Evolutionary conservation across 2,888 invertebrate species (phyloP).

Genomic region (Norana najaformis): DNA sequence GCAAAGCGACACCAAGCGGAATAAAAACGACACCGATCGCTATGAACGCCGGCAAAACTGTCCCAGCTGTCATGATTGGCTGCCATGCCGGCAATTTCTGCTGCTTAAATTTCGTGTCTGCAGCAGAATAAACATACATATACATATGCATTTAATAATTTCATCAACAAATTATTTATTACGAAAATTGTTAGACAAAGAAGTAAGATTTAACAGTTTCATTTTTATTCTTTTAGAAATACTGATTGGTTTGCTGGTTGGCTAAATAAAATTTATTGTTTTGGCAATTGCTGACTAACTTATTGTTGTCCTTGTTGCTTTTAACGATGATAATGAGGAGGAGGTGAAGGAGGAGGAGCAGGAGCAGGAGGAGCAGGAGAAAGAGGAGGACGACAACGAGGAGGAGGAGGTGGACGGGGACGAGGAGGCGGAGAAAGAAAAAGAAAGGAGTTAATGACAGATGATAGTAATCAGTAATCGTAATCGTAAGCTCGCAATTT

Average conservation of each 20-base stretch:
- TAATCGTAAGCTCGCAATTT: no score
- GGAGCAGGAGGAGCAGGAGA: neutral
- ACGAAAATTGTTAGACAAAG: neutral
- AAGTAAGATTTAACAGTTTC: neutral
- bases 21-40: conserved; percentile 96
- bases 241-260: neutral
- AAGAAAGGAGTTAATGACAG: neutral
- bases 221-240: neutral
- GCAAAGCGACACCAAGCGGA: conserved; percentile 89
- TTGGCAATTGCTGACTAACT: neutral
- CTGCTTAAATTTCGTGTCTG: conserved; percentile 59
- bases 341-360: neutral
- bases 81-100: conserved; percentile 76
- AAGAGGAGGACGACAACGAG: neutral
- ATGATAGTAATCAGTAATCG: neutral
- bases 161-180: neutral
- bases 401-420: neutral
- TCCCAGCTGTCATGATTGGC: conserved; percentile 95
- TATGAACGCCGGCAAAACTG: conserved; percentile 94
- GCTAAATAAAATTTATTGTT: neutral
- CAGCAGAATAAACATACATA: neutral
- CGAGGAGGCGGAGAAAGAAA: neutral
- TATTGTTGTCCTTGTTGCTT: neutral
- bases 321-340: neutral
- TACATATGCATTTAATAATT: neutral